phyloP scores from a whole-genome alignment of 1,140 invertebrate species.

The Planococcus citri region DNA sequence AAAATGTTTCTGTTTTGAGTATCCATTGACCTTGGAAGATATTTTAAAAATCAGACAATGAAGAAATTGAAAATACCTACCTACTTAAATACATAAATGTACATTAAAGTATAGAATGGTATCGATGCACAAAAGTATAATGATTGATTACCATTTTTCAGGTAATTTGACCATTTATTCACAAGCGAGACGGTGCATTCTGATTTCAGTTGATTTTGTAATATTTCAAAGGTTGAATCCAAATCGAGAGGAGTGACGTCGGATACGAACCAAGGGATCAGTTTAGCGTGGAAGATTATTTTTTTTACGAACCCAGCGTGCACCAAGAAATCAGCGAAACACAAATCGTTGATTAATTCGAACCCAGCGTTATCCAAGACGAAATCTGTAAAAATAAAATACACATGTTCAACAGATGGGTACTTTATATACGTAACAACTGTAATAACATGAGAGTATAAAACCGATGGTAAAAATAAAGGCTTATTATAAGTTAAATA shows the following conservation, averaged over 20 bases:
- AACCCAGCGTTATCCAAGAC: slow-evolving; percentile 89
- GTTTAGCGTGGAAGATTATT: slow-evolving; percentile 77
- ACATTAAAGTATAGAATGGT: no score
- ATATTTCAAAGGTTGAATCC: slow-evolving; percentile 46
- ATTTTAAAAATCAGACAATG: no score
- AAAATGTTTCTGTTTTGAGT: slow-evolving; percentile 53
- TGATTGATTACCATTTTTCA: slow-evolving; percentile 24
- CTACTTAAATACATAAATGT: no score
- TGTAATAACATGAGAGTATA: no score
- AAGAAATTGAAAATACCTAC: no score
- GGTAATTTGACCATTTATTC: slow-evolving; percentile 37
- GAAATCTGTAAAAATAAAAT: slow-evolving; percentile 53
- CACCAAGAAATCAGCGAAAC: slow-evolving; percentile 68
- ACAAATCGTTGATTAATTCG: slow-evolving; percentile 83
- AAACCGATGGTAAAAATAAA: no score
- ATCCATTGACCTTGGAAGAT: slow-evolving; percentile 25
- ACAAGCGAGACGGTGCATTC: slow-evolving; percentile 38
- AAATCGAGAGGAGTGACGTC: slow-evolving; percentile 73
- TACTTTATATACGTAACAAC: no score
- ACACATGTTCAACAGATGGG: no score
- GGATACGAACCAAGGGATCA: slow-evolving; percentile 92
- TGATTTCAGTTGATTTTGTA: slow-evolving; percentile 33
- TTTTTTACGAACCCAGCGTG: slow-evolving; percentile 48
- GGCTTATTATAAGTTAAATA: no score
- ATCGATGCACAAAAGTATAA: slow-evolving; percentile 7